Base-by-base conservation (phyloP, 2,888 invertebrate species). In the Ophion ventricosus region DNA sequence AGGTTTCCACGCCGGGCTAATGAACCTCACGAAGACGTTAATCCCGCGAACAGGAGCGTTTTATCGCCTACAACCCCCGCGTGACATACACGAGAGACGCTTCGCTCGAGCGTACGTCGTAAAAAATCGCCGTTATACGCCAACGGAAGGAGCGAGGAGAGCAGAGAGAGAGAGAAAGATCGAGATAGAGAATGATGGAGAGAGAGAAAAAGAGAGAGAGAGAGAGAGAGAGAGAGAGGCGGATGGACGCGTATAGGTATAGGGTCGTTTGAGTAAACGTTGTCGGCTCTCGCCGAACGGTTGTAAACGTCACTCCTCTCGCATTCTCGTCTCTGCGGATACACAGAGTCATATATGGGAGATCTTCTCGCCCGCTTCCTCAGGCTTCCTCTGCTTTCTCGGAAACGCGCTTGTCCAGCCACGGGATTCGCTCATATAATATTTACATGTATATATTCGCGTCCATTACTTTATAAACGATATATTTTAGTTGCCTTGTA, bases 31-130 rank as follows among this genome's bases (percentile, higher is more conserved):
- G 74, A 88, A 88, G 89, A 91, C 91, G 91, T 92, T 91, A 91
- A 92, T 92, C 91, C 90, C 88, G 89, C 89, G 87, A 90, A 90
- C 90, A 89, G 90, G 90, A 90, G 88, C 87, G 86, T 91, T 92
- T 92, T 91, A 92, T 92, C 91, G 91, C 89, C 89, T 82, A 85
- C 89, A 87, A 89, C 89, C 87, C 90, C 87, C 87, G 82, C 89
- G 88, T 90, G 91, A 91, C 91, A 89, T 88, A 79, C 70, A 69
- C 61, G 26, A 67, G 63, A 54, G 64, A 23, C 77, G 57, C n/a
- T 66, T 74, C 76, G 56, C 59, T 80, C 73, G 56, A 66, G 57
- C 77, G 78, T 84, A 59, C 56, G 64, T 84, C 84, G 85, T 80
- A 85, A 81, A 83, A 85, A 85, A 72, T 84, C 81, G 78, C 69